phyloP scores from a whole-genome alignment of 2,113 vertebrate species.

The Chaetodon auriga region DNA sequence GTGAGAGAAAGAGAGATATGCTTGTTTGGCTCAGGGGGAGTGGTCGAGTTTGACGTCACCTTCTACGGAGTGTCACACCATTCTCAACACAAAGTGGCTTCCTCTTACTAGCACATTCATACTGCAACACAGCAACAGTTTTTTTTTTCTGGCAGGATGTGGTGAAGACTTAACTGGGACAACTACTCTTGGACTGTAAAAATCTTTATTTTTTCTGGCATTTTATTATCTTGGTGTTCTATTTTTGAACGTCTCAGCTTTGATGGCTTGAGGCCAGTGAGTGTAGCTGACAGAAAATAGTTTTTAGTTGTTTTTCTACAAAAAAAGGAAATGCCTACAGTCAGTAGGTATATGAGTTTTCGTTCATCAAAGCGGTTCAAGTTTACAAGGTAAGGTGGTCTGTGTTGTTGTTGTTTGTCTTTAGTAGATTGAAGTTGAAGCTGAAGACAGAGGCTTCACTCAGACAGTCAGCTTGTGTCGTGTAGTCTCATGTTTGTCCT shows the following conservation, averaged over 20 bases:
- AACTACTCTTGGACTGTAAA: neutral
- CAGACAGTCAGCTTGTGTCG: neutral
- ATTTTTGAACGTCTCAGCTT: neutral
- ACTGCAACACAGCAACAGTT: constrained; percentile 16
- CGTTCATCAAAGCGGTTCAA: constrained; percentile 77
- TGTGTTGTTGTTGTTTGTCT: neutral
- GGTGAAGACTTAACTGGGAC: constrained; percentile 16
- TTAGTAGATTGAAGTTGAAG: neutral
- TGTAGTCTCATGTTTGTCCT: neutral
- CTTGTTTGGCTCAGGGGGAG: constrained; percentile 65
- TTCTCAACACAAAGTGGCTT: constrained; percentile 73
- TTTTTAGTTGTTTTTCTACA: neutral
- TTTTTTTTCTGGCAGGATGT: constrained; percentile 48
- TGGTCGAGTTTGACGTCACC: constrained; percentile 75
- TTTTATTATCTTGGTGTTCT: neutral
- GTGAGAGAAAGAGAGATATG: constrained; percentile 8
- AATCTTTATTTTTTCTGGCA: neutral
- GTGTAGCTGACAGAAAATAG: neutral
- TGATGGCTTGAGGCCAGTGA: constrained; percentile 41
- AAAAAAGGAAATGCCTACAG: constrained; percentile 71
- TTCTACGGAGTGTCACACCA: constrained; percentile 81
- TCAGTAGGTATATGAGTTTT: constrained; percentile 82
- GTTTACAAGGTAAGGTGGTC: constrained; percentile 72
- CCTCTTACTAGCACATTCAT: constrained; percentile 56
- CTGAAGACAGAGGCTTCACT: neutral